These are phyloP conservation scores for Meles meles DNA, from an alignment of 2,113 vertebrate genomes.

Conservation along the genomic window DNA sequence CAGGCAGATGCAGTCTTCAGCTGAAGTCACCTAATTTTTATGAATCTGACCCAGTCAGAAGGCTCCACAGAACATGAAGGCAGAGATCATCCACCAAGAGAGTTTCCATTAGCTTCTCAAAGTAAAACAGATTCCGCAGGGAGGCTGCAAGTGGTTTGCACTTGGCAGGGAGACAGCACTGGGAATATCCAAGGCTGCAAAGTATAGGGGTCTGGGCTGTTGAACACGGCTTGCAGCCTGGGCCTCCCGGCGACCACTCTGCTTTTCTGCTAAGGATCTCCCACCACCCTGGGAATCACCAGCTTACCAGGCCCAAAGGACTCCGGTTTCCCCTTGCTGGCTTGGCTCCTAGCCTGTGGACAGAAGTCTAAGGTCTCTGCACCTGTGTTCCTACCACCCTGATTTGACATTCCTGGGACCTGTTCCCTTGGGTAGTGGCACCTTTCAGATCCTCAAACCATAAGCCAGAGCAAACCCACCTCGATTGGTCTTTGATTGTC, in stretches of 20 bases:
- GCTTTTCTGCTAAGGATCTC: neutral
- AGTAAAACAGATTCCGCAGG: neutral
- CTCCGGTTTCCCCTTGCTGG: neutral
- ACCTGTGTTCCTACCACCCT: no score
- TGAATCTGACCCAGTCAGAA: neutral
- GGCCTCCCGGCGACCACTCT: rapidly evolving
- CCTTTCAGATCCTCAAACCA: neutral
- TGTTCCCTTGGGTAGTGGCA: neutral
- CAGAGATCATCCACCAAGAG: neutral
- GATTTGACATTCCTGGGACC: neutral
- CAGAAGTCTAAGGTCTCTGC: neutral
- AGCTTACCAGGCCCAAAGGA: rapidly evolving
- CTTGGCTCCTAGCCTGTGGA: neutral
- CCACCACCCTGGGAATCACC: no score
- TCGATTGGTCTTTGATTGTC: neutral
- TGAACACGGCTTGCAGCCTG: neutral
- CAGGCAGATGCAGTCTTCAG: neutral
- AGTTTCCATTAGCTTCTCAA: neutral
- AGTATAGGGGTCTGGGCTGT: no score
- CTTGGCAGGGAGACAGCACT: neutral
- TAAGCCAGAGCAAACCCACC: neutral
- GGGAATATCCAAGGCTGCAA: neutral
- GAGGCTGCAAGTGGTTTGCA: neutral
- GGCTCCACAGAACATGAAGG: neutral
- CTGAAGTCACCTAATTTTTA: neutral